Evolutionary conservation across 2,888 invertebrate genomes (phyloP).

Genomic region (Syrista parreyssii): DNA sequence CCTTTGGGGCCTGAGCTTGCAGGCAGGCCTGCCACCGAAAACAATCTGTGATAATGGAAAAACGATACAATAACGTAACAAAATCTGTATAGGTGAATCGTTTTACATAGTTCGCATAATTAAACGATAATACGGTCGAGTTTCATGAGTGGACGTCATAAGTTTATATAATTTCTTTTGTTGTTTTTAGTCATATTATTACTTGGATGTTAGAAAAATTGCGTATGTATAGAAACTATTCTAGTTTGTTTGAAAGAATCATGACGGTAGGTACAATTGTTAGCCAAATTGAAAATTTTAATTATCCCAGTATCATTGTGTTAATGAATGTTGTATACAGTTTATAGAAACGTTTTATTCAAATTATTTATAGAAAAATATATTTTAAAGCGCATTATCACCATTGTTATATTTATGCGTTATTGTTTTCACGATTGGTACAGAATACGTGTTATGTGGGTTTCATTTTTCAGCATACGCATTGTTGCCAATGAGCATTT

Average conservation of each 20-base stretch:
- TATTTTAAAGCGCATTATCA: neutral
- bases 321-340: constrained; percentile 22
- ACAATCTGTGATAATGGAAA: constrained; percentile 65
- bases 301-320: constrained; percentile 12
- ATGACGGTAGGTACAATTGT: neutral
- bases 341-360: constrained; percentile 29
- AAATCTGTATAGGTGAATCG: constrained; percentile 43
- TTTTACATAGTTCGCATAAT: constrained; percentile 40
- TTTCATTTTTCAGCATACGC: neutral
- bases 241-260: neutral
- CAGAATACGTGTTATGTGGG: neutral
- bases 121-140: constrained; percentile 30
- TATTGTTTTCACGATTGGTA: neutral
- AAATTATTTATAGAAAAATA: constrained; percentile 10
- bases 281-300: neutral
- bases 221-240: neutral
- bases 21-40: constrained; percentile 57
- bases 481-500: neutral
- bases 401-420: neutral
- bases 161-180: constrained; percentile 20
- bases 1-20: constrained; percentile 46
- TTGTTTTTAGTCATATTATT: neutral
- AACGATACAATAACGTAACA: constrained; percentile 63
- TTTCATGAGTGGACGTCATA: constrained; percentile 21
- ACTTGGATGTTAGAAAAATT: neutral